Percentiles rank a stretch among this genome's conserved stretches.
phyloP scores from a whole-genome alignment of 2,797 vertebrate species.

The Falco biarmicus region DNA sequence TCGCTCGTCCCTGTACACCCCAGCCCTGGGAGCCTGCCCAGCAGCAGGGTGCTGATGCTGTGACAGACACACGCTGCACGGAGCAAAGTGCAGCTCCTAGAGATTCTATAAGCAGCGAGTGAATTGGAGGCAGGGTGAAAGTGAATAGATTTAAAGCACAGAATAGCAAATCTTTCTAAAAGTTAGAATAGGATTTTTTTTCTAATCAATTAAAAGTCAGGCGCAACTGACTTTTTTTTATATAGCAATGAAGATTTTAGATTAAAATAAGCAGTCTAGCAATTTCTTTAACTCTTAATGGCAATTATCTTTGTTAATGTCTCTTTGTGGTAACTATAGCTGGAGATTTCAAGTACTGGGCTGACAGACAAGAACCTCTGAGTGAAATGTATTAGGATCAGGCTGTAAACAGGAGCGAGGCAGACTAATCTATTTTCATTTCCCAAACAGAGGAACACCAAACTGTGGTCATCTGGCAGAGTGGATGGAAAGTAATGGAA shows the following conservation, averaged over 20 bases:
- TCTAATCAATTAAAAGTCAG: not conserved
- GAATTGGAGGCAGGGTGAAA: not conserved
- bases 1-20: conserved; percentile 16
- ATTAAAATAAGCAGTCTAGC: not conserved
- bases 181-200: not conserved
- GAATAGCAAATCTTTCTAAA: not conserved
- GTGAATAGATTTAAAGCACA: not conserved
- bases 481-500: conserved; percentile 37
- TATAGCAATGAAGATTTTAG: not conserved
- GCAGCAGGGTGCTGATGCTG: conserved; percentile 32
- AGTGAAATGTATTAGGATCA: not conserved
- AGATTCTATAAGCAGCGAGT: not conserved
- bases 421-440: conserved; percentile 10
- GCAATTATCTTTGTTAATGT: not conserved
- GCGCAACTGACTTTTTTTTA: not conserved
- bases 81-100: not conserved
- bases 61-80: not conserved
- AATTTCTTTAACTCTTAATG: not conserved
- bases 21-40: conserved; percentile 49
- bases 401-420: not conserved
- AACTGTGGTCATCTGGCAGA: not conserved
- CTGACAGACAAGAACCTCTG: not conserved
- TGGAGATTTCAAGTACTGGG: not conserved
- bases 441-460: not conserved
- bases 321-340: not conserved